These are phyloP conservation scores for Nesidiocoris tenuis DNA, from an alignment of 2,888 invertebrate genomes.

Conservation along the genomic window DNA sequence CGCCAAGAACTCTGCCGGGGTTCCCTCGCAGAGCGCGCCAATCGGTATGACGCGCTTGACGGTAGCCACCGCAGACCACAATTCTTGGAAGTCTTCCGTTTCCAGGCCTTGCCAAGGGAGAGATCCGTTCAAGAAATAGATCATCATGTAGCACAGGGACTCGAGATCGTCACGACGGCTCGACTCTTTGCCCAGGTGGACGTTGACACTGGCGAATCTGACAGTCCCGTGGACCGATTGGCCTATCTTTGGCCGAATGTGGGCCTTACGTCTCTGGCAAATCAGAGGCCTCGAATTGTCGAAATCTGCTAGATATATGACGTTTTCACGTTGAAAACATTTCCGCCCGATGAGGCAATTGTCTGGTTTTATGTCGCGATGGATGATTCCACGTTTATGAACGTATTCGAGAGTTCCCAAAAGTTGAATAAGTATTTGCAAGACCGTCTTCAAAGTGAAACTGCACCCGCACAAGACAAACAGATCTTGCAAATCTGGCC, in stretches of 20 bases:
- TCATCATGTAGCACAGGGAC: constrained; percentile 22
- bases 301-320: constrained; percentile 23
- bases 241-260: constrained; percentile 23
- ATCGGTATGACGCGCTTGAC: constrained; percentile 13
- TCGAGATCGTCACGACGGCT: constrained; percentile 30
- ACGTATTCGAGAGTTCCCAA: constrained; percentile 23
- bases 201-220: constrained; percentile 19
- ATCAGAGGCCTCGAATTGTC: constrained; percentile 16
- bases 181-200: constrained; percentile 21
- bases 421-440: constrained; percentile 16
- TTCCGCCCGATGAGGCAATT: constrained; percentile 27
- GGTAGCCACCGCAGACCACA: constrained; percentile 5
- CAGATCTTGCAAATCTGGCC: constrained; percentile 21
- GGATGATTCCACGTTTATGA: constrained; percentile 11
- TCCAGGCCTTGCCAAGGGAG: constrained; percentile 33
- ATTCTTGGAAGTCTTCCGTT: background rate
- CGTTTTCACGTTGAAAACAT: background rate
- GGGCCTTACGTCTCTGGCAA: constrained; percentile 4
- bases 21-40: constrained; percentile 24
- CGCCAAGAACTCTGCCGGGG: constrained; percentile 4
- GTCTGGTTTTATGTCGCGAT: constrained; percentile 29
- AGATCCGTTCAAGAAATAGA: constrained; percentile 29
- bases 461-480: constrained; percentile 18
- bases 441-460: constrained; percentile 33
- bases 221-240: constrained; percentile 23